Evolutionary conservation across 2,797 vertebrate species (phyloP), one percentile per base, ranked within the genome.

Genomic region (Tadarida brasiliensis): DNA sequence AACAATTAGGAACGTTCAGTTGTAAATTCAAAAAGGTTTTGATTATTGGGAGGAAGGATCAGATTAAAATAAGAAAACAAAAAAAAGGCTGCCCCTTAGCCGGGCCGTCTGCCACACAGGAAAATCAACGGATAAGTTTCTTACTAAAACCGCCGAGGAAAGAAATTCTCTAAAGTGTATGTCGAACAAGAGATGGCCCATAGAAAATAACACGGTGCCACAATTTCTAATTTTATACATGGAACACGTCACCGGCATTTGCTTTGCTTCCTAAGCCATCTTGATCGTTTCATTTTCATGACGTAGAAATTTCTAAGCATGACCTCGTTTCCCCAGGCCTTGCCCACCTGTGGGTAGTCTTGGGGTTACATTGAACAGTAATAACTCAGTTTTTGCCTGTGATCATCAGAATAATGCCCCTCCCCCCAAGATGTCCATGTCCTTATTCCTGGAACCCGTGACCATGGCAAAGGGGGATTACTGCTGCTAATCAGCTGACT

Each of bases 1-100:
- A 94, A 70, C 5, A 44, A 71, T 82, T 81, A 65, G 59, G 26
- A 56, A 86, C 4, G 16, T n/a, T 73, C 24, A 28, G 5, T 54
- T 74, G 51, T 80, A 76, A 88, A 91, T 73, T n/a, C 67, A 86
- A 68, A 54, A 67, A 76, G 14, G 19, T 70, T 65, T 92, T 51
- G 33, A 51, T n/a, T 81, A 24, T 56, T 39, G 83, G 56, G 56
- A 61, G 22, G 30, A 94, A 63, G 57, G n/a, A 19, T 86, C 7
- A 87, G 49, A 65, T 57, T 61, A 24, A 74, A 92, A 59, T 9
- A 91, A 86, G n/a, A 22, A 30, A 28, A 49, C 11, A 63, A 91
- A 39, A 11, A 89, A 82, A 85, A 77, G 61, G 8, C 73, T 33
- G 26, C 39, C 26, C 87, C 24, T 65, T 7, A 5, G 59, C 22